These are phyloP conservation scores for Benitochromis conjunctus DNA, from an alignment of 2,113 vertebrate genomes.

Conservation along the genomic window DNA sequence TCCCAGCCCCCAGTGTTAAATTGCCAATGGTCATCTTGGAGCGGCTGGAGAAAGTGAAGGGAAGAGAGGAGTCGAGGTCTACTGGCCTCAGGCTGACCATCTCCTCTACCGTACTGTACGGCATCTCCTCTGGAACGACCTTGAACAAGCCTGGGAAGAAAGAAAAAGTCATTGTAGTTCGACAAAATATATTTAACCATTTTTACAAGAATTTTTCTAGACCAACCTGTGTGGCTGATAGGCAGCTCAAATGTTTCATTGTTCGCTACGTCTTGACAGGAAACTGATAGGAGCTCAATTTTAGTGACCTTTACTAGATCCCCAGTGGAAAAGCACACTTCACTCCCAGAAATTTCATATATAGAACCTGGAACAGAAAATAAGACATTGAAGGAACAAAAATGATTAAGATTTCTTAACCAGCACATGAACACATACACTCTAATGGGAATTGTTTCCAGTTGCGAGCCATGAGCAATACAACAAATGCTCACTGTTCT, in stretches of 20 bases:
- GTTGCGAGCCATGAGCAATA: background rate
- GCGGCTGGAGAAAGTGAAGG: conserved; percentile 68
- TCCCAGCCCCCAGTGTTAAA: conserved; percentile 42
- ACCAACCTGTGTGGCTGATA: conserved; percentile 74
- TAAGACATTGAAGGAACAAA: background rate
- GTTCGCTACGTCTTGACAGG: conserved; percentile 66
- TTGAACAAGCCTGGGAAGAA: conserved; percentile 75
- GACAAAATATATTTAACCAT: background rate
- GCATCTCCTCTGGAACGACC: conserved; percentile 50
- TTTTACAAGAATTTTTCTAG: background rate
- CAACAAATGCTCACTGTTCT: background rate
- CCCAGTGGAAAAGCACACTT: conserved; percentile 87
- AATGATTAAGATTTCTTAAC: background rate
- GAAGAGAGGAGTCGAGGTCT: conserved; percentile 35
- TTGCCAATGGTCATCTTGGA: conserved; percentile 50
- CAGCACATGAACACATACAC: background rate
- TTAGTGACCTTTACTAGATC: conserved; percentile 82
- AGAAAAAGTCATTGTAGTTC: background rate
- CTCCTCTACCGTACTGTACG: conserved; percentile 62
- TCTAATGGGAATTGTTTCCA: background rate
- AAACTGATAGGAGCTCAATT: conserved; percentile 68
- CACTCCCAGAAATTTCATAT: conserved; percentile 84
- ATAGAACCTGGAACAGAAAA: conserved; percentile 76
- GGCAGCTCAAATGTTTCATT: conserved; percentile 72
- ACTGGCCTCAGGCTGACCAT: conserved; percentile 57